Conservation (phyloP, 2,888 invertebrate genomes). For the Patella ulyssiponensis region DNA sequence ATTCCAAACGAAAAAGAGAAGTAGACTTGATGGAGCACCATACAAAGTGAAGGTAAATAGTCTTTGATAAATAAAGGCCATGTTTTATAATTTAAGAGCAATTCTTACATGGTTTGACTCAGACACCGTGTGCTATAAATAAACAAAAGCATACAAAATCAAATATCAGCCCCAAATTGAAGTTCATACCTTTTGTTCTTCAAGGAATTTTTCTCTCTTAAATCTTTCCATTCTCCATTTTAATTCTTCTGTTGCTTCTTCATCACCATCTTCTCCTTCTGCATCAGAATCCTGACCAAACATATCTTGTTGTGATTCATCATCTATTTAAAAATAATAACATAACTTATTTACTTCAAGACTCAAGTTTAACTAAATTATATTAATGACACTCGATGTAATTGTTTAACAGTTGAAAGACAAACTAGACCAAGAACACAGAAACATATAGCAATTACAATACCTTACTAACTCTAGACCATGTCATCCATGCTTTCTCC, state of each 20-base stretch:
- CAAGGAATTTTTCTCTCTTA: conserved; percentile 85
- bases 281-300: conserved; percentile 71
- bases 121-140: too few relatives aligned
- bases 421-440: background rate
- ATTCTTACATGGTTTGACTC: too few relatives aligned
- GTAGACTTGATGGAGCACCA: too few relatives aligned
- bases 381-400: background rate
- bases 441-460: background rate
- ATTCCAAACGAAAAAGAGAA: too few relatives aligned
- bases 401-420: background rate
- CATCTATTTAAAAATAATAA: conserved; percentile 45
- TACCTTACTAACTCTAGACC: background rate
- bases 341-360: conserved; percentile 4
- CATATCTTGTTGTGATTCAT: conserved; percentile 74
- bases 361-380: background rate
- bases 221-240: conserved; percentile 85
- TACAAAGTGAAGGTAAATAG: too few relatives aligned
- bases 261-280: conserved; percentile 75
- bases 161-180: too few relatives aligned
- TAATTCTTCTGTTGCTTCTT: conserved; percentile 79
- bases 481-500: too few relatives aligned
- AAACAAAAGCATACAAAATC: too few relatives aligned
- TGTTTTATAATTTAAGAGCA: too few relatives aligned
- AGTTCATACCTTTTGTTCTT: conserved; percentile 73
- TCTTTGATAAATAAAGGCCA: too few relatives aligned